A percentile compares a stretch with the other conserved stretches of the same genome.
Conservation (phyloP, 2,797 vertebrate species). For the Cetoscarus ocellatus region DNA sequence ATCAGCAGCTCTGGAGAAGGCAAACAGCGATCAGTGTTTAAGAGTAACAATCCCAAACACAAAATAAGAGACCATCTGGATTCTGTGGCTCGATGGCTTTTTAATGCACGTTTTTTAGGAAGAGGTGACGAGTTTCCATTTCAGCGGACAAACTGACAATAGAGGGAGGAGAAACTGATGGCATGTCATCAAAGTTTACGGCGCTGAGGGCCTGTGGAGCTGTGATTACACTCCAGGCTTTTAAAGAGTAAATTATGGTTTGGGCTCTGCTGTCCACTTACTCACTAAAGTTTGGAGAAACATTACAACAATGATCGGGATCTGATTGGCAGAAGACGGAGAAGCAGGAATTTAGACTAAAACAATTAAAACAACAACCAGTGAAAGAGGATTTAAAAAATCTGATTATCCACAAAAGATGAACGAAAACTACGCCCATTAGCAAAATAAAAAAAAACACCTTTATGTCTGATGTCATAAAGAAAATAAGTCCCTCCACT, state of each 20-base stretch:
- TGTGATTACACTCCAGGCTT: constrained; percentile 29
- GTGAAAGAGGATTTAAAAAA: too few relatives aligned
- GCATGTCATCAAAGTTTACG: not conserved
- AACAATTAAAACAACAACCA: too few relatives aligned
- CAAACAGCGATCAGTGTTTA: constrained; percentile 52
- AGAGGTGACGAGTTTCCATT: not conserved
- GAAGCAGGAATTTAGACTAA: too few relatives aligned
- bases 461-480: too few relatives aligned
- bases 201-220: constrained; percentile 4
- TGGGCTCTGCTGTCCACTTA: not conserved
- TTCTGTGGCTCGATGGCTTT: constrained; percentile 22
- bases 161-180: not conserved
- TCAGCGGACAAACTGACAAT: not conserved
- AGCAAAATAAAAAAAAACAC: too few relatives aligned
- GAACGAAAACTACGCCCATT: too few relatives aligned
- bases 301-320: too few relatives aligned
- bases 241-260: constrained; percentile 8
- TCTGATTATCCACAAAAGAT: too few relatives aligned
- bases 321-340: too few relatives aligned
- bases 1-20: constrained; percentile 43
- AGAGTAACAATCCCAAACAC: constrained; percentile 33
- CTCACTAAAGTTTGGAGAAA: not conserved
- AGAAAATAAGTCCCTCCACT: too few relatives aligned
- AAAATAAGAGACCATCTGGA: constrained; percentile 57
- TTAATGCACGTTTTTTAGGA: constrained; percentile 20